Evolutionary conservation across 2,113 vertebrate genomes (phyloP).

Genomic region (Phalacrocorax aristotelis): DNA sequence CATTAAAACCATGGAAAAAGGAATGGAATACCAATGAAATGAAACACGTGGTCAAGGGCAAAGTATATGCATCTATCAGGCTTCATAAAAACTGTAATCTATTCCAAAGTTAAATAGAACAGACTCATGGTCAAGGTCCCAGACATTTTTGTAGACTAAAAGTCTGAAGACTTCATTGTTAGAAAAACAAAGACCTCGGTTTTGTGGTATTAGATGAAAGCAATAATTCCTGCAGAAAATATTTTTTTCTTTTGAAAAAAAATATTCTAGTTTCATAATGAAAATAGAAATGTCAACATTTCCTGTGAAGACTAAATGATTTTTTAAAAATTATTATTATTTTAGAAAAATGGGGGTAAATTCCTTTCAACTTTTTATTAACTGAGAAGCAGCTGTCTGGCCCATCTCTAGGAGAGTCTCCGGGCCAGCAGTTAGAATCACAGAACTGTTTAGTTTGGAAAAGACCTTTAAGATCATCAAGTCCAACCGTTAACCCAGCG

Average conservation of each 20-base stretch:
- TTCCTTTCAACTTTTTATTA: background rate
- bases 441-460: too few species aligned
- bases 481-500: too few species aligned
- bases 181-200: background rate
- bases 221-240: background rate
- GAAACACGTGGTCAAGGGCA: rapidly evolving
- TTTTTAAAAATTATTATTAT: background rate
- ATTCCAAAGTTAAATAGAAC: background rate
- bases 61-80: background rate
- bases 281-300: background rate
- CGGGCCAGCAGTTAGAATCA: background rate
- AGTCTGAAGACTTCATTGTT: background rate
- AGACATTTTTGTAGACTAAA: background rate
- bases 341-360: background rate
- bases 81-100: background rate
- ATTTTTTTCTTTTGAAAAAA: background rate
- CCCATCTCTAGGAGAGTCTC: background rate
- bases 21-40: background rate
- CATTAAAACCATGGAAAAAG: background rate
- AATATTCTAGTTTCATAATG: background rate
- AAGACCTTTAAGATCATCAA: too few species aligned
- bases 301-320: background rate
- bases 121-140: background rate
- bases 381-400: background rate
- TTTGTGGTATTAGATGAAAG: background rate